A percentile compares a stretch with the other conserved stretches of the same genome.
These are phyloP conservation scores for Bombyx mori DNA, from an alignment of 1,140 invertebrate genomes.

Conservation along the genomic window ASM3026992v2 NC_085126.1:8218001-8218500, in stretches of 20 bases:
- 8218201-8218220: slow-evolving; percentile 17
- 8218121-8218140: too few relatives aligned
- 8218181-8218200: slow-evolving; percentile 12
- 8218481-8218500: neutral
- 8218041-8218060: too few relatives aligned
- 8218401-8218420: slow-evolving; percentile 26
- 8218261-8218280: slow-evolving; percentile 15
- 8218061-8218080: too few relatives aligned
- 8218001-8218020: too few relatives aligned
- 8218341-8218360: slow-evolving; percentile 15
- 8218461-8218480: slow-evolving; percentile 21
- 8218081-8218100: too few relatives aligned
- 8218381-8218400: slow-evolving; percentile 25
- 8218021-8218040: too few relatives aligned
- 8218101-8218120: too few relatives aligned
- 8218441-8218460: slow-evolving; percentile 19
- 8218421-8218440: slow-evolving; percentile 11
- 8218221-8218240: slow-evolving; percentile 17
- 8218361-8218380: slow-evolving; percentile 14
- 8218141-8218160: neutral
- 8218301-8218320: slow-evolving; percentile 12
- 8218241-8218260: slow-evolving; percentile 10
- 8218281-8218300: slow-evolving; percentile 15
- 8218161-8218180: slow-evolving; percentile 10
- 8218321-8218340: slow-evolving; percentile 19